Evolutionary conservation across 2,797 vertebrate genomes (phyloP).

Genomic region (Sebastes hubbsi): DNA sequence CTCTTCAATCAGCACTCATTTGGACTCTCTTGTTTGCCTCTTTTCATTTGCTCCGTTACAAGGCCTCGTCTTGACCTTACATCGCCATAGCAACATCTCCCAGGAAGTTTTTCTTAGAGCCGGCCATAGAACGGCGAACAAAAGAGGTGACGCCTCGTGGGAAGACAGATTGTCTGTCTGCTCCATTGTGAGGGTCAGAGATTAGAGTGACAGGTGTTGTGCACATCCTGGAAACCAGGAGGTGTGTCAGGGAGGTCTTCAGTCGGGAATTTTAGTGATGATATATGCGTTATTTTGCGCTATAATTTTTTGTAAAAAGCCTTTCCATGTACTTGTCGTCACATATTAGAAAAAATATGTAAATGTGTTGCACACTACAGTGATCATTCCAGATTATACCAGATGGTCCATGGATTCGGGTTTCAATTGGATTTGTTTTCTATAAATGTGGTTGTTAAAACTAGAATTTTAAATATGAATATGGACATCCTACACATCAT

Average conservation of each 20-base stretch:
- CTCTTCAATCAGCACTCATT: constrained; percentile 42
- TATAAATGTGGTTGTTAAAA: neutral
- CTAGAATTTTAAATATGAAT: no score
- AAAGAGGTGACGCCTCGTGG: constrained; percentile 38
- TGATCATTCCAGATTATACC: neutral
- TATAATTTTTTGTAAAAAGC: neutral
- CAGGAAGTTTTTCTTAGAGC: constrained; percentile 19
- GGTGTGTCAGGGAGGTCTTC: neutral
- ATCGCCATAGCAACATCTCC: constrained; percentile 59
- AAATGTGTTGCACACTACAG: neutral
- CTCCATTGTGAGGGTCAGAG: constrained; percentile 53
- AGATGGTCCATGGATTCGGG: neutral
- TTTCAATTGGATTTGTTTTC: neutral
- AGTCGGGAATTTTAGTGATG: neutral
- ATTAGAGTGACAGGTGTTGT: constrained; percentile 49
- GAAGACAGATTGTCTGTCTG: constrained; percentile 44
- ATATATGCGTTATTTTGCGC: neutral
- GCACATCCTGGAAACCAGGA: neutral
- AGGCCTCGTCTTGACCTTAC: constrained; percentile 41
- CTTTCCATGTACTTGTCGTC: neutral
- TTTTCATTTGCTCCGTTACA: constrained; percentile 16
- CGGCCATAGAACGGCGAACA: constrained; percentile 38
- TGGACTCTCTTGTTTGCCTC: constrained; percentile 22
- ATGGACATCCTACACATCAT: neutral
- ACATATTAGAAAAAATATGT: accelerated